phyloP scores from a whole-genome alignment of 1,140 invertebrate species.

The Chrysoperla carnea region DNA sequence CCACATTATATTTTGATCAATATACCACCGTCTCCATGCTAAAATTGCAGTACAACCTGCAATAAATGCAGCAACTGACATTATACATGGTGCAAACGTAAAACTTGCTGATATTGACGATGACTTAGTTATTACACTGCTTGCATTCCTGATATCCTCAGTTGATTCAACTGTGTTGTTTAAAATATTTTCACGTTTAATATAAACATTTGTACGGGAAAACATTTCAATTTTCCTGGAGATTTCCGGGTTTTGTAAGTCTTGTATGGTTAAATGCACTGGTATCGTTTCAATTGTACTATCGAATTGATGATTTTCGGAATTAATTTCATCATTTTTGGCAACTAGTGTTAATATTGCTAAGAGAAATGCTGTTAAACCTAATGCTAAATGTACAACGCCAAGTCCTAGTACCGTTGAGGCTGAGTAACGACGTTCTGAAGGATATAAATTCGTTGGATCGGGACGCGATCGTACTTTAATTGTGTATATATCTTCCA shows the following conservation, averaged over 20 bases:
- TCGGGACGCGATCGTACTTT: constrained; percentile 40
- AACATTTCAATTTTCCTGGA: background rate
- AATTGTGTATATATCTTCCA: constrained; percentile 46
- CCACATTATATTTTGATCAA: constrained; percentile 40
- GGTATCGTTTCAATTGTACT: background rate
- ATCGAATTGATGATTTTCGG: background rate
- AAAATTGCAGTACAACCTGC: constrained; percentile 33
- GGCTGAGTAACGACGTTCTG: constrained; percentile 43
- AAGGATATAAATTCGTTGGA: constrained; percentile 35
- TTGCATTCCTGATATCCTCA: background rate
- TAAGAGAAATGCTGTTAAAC: constrained; percentile 29
- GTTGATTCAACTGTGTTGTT: constrained; percentile 8
- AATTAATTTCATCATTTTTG: background rate
- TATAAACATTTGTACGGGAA: background rate
- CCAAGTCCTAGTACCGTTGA: constrained; percentile 42
- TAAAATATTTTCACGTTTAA: constrained; percentile 11
- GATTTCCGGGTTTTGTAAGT: background rate
- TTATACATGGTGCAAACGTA: constrained; percentile 23
- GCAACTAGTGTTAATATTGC: constrained; percentile 21
- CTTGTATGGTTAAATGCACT: background rate
- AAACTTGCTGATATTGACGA: background rate
- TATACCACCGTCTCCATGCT: constrained; percentile 43
- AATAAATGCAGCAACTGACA: constrained; percentile 29
- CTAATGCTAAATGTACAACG: constrained; percentile 35
- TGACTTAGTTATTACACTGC: background rate